phyloP scores from a whole-genome alignment of 1,140 invertebrate genomes.

The Trachelipus rathkii region DNA sequence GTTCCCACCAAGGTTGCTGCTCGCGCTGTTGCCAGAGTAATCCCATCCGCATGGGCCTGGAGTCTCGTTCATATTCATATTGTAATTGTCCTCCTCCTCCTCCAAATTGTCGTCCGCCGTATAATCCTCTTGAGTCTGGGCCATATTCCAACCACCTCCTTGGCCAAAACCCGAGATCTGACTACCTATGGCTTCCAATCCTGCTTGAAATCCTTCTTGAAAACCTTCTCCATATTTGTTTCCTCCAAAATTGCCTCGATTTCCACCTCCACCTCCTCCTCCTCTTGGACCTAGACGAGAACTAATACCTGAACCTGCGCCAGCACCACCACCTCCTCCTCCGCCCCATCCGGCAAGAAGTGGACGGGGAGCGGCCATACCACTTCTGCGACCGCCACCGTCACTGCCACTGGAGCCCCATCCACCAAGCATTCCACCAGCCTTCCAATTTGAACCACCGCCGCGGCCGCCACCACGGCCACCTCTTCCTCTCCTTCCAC shows the following conservation, averaged over 20 bases:
- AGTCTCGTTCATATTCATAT: neutral
- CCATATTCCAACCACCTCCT: conserved; percentile 5
- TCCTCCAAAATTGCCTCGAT: neutral
- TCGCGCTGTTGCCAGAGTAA: neutral
- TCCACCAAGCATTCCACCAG: too few relatives aligned
- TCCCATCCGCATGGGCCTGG: neutral
- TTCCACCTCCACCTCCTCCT: neutral
- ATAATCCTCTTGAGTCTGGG: neutral
- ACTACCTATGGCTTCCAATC: neutral
- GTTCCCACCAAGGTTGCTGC: neutral
- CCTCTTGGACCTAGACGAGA: neutral
- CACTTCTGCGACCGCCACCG: neutral
- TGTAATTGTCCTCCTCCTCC: neutral
- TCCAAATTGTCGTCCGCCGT: neutral
- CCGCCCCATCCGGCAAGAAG: neutral
- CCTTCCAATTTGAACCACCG: neutral
- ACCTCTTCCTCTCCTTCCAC: neutral
- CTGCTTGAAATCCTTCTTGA: conserved; percentile 6
- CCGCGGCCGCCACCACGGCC: neutral
- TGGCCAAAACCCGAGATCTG: neutral
- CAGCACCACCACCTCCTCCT: neutral
- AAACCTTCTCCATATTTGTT: neutral
- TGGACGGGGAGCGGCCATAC: neutral
- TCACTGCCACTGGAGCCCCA: neutral
- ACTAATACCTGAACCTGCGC: neutral